Base-by-base conservation (phyloP, 1,140 invertebrate species). In the Lasaia peninsularis region DNA sequence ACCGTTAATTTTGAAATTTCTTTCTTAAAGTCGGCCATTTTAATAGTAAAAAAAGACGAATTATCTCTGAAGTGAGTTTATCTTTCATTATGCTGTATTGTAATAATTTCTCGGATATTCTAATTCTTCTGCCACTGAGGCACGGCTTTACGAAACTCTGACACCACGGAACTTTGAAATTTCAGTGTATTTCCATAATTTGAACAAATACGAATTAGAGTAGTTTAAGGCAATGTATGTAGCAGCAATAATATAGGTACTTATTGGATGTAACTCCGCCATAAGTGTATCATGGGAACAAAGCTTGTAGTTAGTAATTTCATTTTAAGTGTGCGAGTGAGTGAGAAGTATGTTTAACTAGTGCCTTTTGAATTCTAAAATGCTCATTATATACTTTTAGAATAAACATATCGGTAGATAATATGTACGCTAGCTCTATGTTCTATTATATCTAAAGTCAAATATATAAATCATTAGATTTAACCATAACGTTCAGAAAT, bases 141-240 rank as follows among this genome's bases (percentile, higher is more conserved):
- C 84, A 88, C 84, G 82, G 82, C 80, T 85, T 70, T 81, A 75
- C 80, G 84, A 84, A 86, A 87, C 84, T 87, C 84, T 73, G 68
- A 84, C 78, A 78, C 75, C 72, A 73, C 77, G 67, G 66, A 65
- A 68, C 62, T 72, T 74, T 58, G 67, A 73, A 69, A 69, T 66
- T 73, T 65, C 62, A 37, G 52, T 44, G 61, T 56, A 64, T 74
- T 75, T 71, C 68, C 52, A 72, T 71, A 54, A 58, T 70, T 70
- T 67, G 73, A 78, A 77, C 73, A 78, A 77, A 73, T 62, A 65
- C 60, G 79, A 83, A 79, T 75, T 78, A 81, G 73, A 62, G 73
- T 72, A 75, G 69, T 66, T 54, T 63, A 59, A 55, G 37, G 37
- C 40, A 55, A 53, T 32, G 40, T 37, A 55, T 37, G 53, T 52